phyloP scores from a whole-genome alignment of 2,113 vertebrate species.

The Rhizomys pruinosus region DNA sequence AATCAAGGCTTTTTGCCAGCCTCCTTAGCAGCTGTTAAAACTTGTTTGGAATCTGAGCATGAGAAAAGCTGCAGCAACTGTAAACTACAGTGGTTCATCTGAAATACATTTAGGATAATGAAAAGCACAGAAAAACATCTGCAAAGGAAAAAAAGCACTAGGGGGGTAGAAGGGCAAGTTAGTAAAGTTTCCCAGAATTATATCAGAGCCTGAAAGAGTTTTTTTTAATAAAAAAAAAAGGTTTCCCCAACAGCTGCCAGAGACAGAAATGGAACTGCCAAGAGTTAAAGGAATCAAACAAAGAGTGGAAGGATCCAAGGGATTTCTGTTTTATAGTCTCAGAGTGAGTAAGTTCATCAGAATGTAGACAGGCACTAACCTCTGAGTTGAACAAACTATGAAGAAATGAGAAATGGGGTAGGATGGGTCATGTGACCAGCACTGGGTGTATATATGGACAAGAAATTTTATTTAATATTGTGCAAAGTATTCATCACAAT shows the following conservation, averaged over 20 bases:
- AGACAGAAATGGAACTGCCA: conserved; percentile 50
- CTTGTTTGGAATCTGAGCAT: conserved; percentile 63
- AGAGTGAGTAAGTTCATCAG: not conserved
- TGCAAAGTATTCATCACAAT: not conserved
- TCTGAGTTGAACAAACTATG: not conserved
- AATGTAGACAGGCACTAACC: not conserved
- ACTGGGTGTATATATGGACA: not conserved
- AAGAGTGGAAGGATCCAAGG: not conserved
- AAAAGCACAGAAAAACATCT: conserved; percentile 64
- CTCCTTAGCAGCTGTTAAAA: conserved; percentile 72
- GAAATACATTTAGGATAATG: conserved; percentile 67
- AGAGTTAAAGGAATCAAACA: conserved; percentile 57
- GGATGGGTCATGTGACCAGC: not conserved
- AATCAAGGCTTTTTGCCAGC: conserved; percentile 66
- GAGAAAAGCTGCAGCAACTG: conserved; percentile 57
- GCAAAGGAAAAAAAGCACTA: conserved; percentile 62
- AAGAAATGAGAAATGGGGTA: conserved; percentile 61
- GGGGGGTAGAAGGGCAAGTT: conserved; percentile 50
- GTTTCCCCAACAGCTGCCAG: conserved; percentile 50
- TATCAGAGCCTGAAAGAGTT: conserved; percentile 41
- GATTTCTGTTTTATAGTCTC: not conserved
- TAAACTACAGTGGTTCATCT: conserved; percentile 61
- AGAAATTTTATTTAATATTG: not conserved
- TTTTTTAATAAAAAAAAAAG: not conserved
- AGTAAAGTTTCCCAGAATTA: conserved; percentile 69